A percentile compares a stretch with the other conserved stretches of the same genome.
These are phyloP conservation scores for Gymnodraco acuticeps DNA, from an alignment of 2,797 vertebrate species.

Conservation along the genomic window DNA sequence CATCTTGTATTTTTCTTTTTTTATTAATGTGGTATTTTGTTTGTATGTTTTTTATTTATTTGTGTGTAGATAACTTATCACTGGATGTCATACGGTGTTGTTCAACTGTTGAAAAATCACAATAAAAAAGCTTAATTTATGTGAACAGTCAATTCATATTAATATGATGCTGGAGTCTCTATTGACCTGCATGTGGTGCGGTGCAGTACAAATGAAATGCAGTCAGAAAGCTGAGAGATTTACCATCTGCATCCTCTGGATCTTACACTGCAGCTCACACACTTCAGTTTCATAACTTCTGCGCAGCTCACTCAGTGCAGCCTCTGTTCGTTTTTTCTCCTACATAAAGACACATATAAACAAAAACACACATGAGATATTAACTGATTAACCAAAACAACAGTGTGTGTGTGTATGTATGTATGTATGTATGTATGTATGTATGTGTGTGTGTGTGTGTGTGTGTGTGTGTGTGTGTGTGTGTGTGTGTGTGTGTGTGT, in stretches of 20 bases:
- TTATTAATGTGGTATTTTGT: too few species aligned
- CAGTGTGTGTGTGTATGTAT: too few species aligned
- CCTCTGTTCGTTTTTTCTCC: conserved; percentile 90
- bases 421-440: too few species aligned
- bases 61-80: too few species aligned
- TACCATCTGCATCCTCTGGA: conserved; percentile 94
- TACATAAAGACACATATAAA: conserved; percentile 61
- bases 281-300: conserved; percentile 90
- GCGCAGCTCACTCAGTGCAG: conserved; percentile 86
- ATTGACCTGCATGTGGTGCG: neutral
- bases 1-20: too few species aligned
- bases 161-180: neutral
- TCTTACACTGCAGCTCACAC: conserved; percentile 93
- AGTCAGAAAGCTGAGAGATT: conserved; percentile 10
- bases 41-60: too few species aligned
- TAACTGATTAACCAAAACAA: neutral
- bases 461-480: neutral
- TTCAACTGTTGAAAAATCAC: neutral
- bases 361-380: neutral
- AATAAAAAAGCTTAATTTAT: neutral
- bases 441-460: neutral
- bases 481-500: neutral
- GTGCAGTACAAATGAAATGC: neutral
- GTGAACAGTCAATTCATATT: neutral
- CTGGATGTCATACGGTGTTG: too few species aligned